phyloP scores from a whole-genome alignment of 2,113 vertebrate species.

The Ondatra zibethicus region DNA sequence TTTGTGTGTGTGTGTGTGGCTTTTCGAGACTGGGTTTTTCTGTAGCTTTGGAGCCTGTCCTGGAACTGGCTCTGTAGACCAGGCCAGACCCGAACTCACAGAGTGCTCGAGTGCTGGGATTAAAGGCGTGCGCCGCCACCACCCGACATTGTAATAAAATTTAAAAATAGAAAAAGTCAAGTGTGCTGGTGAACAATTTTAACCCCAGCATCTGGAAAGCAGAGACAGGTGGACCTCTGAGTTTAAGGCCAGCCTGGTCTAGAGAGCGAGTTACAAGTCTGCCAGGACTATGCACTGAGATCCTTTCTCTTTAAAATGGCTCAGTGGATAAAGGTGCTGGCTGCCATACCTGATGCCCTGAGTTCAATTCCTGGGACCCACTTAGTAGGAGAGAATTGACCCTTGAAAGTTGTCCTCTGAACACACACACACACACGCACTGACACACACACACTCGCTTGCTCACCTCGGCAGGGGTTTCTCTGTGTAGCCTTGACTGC shows the following conservation, averaged over 20 bases:
- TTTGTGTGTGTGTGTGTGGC: too few species aligned
- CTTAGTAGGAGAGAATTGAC: neutral
- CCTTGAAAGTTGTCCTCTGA: neutral
- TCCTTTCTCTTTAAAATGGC: neutral
- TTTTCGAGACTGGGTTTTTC: too few species aligned
- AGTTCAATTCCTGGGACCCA: neutral
- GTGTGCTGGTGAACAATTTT: neutral
- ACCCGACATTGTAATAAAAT: neutral
- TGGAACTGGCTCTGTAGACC: too few species aligned
- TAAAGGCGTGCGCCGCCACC: neutral
- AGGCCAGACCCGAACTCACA: too few species aligned
- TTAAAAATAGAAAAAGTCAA: neutral
- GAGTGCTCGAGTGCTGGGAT: too few species aligned
- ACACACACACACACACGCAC: neutral
- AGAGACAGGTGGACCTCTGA: neutral
- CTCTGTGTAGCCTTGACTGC: neutral
- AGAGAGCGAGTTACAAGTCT: neutral
- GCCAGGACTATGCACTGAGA: neutral
- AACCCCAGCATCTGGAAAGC: neutral
- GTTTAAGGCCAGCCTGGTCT: neutral
- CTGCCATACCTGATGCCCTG: neutral
- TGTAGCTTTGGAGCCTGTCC: too few species aligned
- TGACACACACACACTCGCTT: neutral
- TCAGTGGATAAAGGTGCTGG: neutral
- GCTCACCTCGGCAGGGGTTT: neutral